A percentile compares a stretch with the other conserved stretches of the same genome.
Conservation (phyloP, 2,797 vertebrate species). For the Bucorvus abyssinicus region DNA sequence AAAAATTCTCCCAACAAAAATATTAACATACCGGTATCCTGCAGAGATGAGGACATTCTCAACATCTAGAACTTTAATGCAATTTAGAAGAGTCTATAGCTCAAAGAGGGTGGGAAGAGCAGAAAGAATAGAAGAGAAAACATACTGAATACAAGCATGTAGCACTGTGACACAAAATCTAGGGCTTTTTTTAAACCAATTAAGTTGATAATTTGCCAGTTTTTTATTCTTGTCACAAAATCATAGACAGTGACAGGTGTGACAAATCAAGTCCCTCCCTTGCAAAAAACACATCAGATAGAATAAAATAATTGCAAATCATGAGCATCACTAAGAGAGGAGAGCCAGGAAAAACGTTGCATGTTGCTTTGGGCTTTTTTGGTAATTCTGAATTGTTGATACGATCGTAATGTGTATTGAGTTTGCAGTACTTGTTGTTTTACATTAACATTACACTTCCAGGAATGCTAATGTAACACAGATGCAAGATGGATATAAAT, state of each 20-base stretch:
- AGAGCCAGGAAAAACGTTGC: background rate
- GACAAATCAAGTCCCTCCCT: background rate
- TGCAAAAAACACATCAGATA: background rate
- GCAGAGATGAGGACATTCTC: background rate
- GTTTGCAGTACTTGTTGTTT: background rate
- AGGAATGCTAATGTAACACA: background rate
- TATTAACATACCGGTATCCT: background rate
- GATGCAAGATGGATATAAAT: background rate
- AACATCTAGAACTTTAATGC: background rate
- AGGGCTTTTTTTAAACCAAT: background rate
- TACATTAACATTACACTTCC: background rate
- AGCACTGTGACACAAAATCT: background rate
- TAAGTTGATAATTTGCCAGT: background rate
- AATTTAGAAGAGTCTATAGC: background rate
- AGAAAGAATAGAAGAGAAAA: background rate
- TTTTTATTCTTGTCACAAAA: background rate
- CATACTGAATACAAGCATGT: accelerated
- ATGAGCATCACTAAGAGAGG: background rate
- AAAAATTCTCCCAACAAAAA: background rate
- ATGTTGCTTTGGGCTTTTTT: background rate
- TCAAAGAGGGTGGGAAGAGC: background rate
- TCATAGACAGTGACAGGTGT: background rate
- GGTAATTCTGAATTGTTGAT: background rate
- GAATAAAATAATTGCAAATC: background rate
- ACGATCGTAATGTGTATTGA: background rate